Evolutionary conservation across 30 jellyfish, hydroid and myxozoan genomes (phyloP), one percentile per base, ranked within the genome.

Genomic region (Rhopilema esculentum): DNA sequence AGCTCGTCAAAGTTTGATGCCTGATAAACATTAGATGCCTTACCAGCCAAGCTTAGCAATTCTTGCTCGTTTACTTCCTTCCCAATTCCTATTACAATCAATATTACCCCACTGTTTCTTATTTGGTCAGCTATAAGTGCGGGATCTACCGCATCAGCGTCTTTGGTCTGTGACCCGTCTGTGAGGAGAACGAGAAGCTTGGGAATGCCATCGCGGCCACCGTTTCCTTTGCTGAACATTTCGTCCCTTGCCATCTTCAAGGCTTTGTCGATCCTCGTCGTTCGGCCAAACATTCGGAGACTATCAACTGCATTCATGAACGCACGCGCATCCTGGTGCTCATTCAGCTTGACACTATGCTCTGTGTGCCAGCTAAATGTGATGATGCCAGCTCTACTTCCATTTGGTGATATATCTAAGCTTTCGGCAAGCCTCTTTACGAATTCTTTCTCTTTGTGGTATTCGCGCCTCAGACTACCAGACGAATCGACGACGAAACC

Each of bases 201-300:
- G 24, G 97, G 91, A 15, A 79, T 74, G 66, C 80, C 77, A 23
- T 87, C 85, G 7, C 95, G 97, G n/a, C 88, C 97, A 1, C 97
- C 97, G 69, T 83, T 90, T 51, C 31, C 30, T 30, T 80, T 26
- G 15, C 49, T 23, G 76, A 90, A 90, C 88, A 90, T 31, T 64
- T 82, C 95, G 29, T 86, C 87, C 24, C 82, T 69, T 57, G 95
- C 91, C 71, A 75, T 18, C 40, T 33, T 67, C 88, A 89, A 80
- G 16, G 92, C 97, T 52, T 80, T 71, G 86, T 89, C 97, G 28
- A 89, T 89, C 61, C 97, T 73, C 76, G 97, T 89, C 83, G 97
- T 89, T 49, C 63, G 74, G 53, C 97, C 97, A 49, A 89, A 24
- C 81, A 77, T 70, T 24, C 93, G 97, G 18, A 89, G 49, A 19